Evolutionary conservation across 2,888 invertebrate genomes (phyloP).

Genomic region (Gastrophysa polygoni): DNA sequence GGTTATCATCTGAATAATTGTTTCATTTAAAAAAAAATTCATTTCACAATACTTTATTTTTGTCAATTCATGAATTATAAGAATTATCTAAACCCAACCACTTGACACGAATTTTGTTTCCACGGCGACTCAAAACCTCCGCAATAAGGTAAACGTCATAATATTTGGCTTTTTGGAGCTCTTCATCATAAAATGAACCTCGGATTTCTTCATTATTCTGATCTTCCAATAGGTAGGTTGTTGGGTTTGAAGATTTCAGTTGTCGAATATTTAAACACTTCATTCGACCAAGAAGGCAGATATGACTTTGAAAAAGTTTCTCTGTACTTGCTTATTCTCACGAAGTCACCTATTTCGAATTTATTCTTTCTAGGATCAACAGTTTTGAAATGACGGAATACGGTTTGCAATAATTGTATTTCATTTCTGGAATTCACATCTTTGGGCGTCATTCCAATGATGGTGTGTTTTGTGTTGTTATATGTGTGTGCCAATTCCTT

Average conservation of each 20-base stretch:
- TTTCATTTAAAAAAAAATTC: too few species aligned
- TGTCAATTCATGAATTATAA: conserved; percentile 20
- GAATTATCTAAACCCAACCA: conserved; percentile 37
- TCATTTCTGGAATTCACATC: too few species aligned
- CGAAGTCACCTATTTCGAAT: too few species aligned
- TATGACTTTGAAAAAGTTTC: too few species aligned
- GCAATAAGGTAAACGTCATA: conserved; percentile 49
- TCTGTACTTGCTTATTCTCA: too few species aligned
- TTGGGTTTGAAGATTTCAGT: conserved; percentile 44
- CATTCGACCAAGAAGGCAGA: background rate
- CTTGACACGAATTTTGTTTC: conserved; percentile 41
- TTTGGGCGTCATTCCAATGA: too few species aligned
- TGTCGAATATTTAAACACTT: conserved; percentile 42
- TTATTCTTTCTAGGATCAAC: too few species aligned
- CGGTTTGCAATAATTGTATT: too few species aligned
- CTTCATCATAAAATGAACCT: conserved; percentile 41
- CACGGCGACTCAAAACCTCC: conserved; percentile 42
- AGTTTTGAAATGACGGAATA: too few species aligned
- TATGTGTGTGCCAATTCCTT: too few species aligned
- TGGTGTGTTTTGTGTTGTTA: too few species aligned
- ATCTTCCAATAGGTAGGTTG: conserved; percentile 46
- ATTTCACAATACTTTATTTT: background rate
- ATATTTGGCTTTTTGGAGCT: conserved; percentile 44
- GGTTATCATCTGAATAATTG: too few species aligned
- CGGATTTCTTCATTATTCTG: conserved; percentile 33